Evolutionary conservation across 2,113 vertebrate genomes (phyloP).

Genomic region (Petaurus breviceps): DNA sequence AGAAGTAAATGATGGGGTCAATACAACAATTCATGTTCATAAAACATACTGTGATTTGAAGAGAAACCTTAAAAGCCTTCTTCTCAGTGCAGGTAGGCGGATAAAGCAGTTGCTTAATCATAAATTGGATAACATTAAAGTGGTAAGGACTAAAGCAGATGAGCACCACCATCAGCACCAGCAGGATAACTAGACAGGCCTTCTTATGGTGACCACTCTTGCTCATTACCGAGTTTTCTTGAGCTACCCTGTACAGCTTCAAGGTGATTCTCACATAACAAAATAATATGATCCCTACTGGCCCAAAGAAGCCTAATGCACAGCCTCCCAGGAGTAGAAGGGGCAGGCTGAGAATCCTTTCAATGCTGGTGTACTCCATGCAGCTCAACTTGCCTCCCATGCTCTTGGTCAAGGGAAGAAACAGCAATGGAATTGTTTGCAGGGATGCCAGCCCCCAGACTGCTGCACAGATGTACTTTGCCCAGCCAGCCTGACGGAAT

Average conservation of each 20-base stretch:
- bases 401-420: slow-evolving; percentile 77
- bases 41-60: slow-evolving; percentile 87
- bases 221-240: slow-evolving; percentile 81
- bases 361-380: slow-evolving; percentile 89
- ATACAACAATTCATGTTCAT: slow-evolving; percentile 92
- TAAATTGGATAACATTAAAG: slow-evolving; percentile 88
- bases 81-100: slow-evolving; percentile 82
- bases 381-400: slow-evolving; percentile 83
- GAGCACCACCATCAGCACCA: slow-evolving; percentile 86
- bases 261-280: slow-evolving; percentile 87
- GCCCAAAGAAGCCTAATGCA: slow-evolving; percentile 84
- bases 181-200: slow-evolving; percentile 86
- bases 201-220: slow-evolving; percentile 80
- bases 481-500: slow-evolving; percentile 78
- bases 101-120: slow-evolving; percentile 81
- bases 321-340: slow-evolving; percentile 86
- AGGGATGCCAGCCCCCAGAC: slow-evolving; percentile 86
- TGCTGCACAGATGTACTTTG: slow-evolving; percentile 81
- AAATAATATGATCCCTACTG: slow-evolving; percentile 84
- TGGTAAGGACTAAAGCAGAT: slow-evolving; percentile 90
- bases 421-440: slow-evolving; percentile 84
- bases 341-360: slow-evolving; percentile 80
- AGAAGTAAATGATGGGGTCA: slow-evolving; percentile 92
- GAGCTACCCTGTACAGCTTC: slow-evolving; percentile 84
- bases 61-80: slow-evolving; percentile 86